Conservation (phyloP, 2,888 invertebrate genomes). For the Polydrusus tereticollis region DNA sequence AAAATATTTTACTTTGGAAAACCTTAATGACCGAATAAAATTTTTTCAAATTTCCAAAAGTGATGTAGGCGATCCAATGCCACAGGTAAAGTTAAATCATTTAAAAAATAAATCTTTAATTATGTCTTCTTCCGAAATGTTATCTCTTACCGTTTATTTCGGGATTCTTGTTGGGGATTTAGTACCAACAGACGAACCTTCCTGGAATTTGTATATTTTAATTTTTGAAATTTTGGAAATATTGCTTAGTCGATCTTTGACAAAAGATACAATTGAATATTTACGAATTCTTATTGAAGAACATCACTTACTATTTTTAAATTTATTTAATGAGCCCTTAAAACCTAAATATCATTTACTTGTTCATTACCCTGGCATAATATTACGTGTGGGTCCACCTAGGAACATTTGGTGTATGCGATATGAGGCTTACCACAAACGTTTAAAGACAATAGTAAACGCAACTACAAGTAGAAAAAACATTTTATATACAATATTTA, state of each 20-base stretch:
- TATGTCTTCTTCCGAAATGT: background rate
- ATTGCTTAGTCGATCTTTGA: background rate
- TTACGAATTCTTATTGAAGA: background rate
- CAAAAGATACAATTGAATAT: background rate
- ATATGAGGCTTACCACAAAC: conserved; percentile 25
- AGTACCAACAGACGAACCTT: background rate
- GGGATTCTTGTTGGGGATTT: conserved; percentile 1
- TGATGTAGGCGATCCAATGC: background rate
- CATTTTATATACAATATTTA: background rate
- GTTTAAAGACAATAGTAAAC: background rate
- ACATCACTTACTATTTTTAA: background rate
- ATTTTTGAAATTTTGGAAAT: background rate
- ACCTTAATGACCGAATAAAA: background rate
- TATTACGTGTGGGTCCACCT: conserved; percentile 41
- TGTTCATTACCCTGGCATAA: conserved; percentile 41
- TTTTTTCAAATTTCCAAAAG: background rate
- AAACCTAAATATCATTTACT: conserved; percentile 45
- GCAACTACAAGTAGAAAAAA: conserved; percentile 1
- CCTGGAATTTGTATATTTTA: background rate
- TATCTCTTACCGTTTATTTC: background rate
- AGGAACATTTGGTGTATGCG: conserved; percentile 39
- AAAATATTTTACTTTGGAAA: background rate
- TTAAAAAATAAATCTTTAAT: background rate
- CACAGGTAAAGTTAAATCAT: background rate
- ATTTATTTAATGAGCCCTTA: conserved; percentile 34